Evolutionary conservation across 2,888 invertebrate genomes (phyloP).

Genomic region (Pyrochroa serraticornis): DNA sequence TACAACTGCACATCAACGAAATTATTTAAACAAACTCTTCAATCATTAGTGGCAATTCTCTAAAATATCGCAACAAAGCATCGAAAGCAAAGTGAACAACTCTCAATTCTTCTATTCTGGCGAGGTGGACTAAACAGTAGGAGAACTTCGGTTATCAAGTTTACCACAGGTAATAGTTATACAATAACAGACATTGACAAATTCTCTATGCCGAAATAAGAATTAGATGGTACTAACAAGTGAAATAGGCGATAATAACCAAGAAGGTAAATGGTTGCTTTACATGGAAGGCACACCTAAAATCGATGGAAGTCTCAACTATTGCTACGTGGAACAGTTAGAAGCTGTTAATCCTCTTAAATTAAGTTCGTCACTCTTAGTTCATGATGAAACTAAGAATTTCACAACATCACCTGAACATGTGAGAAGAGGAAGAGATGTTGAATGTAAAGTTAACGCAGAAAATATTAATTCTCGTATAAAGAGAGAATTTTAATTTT

Average conservation of each 20-base stretch:
- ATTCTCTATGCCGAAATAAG: conserved; percentile 76
- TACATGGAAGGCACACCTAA: conserved; percentile 82
- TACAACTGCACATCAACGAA: conserved; percentile 84
- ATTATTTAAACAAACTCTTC: conserved; percentile 59
- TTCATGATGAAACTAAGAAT: conserved; percentile 61
- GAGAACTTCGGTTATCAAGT: conserved; percentile 82
- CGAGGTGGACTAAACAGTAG: conserved; percentile 82
- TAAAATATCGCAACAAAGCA: conserved; percentile 78
- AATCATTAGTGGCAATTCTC: conserved; percentile 68
- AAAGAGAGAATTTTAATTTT: too few species aligned
- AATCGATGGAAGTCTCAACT: conserved; percentile 68
- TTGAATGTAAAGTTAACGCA: conserved; percentile 73
- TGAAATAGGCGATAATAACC: conserved; percentile 63
- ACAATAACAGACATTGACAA: conserved; percentile 85
- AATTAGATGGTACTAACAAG: conserved; percentile 89
- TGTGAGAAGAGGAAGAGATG: conserved; percentile 67
- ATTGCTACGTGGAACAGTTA: conserved; percentile 59
- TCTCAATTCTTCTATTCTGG: conserved; percentile 91
- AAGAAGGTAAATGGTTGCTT: conserved; percentile 86
- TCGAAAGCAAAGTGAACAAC: conserved; percentile 71
- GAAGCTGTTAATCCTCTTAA: conserved; percentile 43
- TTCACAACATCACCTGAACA: conserved; percentile 39
- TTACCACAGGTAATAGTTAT: conserved; percentile 82
- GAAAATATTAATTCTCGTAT: conserved; percentile 71
- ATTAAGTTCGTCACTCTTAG: conserved; percentile 51